A percentile compares a stretch with the other conserved stretches of the same genome.
These are phyloP conservation scores for Crematogaster levior DNA, from an alignment of 2,888 invertebrate species.

Conservation along the genomic window DNA sequence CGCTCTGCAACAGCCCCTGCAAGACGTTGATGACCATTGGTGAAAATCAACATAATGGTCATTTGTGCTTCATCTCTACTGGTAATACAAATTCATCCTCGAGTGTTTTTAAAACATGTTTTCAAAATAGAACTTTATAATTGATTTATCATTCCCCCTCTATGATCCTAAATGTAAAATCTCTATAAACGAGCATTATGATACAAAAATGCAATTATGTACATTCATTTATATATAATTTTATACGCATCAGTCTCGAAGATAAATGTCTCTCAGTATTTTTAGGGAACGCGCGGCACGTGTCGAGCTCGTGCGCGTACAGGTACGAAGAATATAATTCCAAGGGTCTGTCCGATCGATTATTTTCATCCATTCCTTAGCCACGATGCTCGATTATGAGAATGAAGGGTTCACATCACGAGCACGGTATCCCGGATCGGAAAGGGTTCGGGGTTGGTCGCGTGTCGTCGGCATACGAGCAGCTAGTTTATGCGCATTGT, in stretches of 20 bases:
- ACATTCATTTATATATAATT: neutral
- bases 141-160: neutral
- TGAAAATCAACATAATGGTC: constrained; percentile 50
- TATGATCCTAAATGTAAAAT: neutral
- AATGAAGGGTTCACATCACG: constrained; percentile 66
- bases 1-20: constrained; percentile 84
- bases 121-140: neutral
- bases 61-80: constrained; percentile 3
- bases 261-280: constrained; percentile 31
- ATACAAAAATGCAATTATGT: neutral
- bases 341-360: constrained; percentile 75
- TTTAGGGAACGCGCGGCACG: constrained; percentile 58
- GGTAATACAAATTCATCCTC: neutral
- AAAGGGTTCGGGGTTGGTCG: constrained; percentile 76
- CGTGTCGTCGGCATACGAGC: constrained; percentile 75
- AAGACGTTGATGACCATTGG: constrained; percentile 75
- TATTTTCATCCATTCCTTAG: constrained; percentile 79
- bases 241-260: neutral
- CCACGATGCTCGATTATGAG: constrained; percentile 72
- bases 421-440: constrained; percentile 70
- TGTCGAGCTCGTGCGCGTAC: constrained; percentile 61
- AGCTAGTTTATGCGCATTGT: constrained; percentile 80
- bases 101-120: neutral
- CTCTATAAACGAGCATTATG: neutral
- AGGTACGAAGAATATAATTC: constrained; percentile 65